Evolutionary conservation across 2,888 invertebrate genomes (phyloP), one percentile per base, ranked within the genome.

Genomic region (Chydorus sphaericus): DNA sequence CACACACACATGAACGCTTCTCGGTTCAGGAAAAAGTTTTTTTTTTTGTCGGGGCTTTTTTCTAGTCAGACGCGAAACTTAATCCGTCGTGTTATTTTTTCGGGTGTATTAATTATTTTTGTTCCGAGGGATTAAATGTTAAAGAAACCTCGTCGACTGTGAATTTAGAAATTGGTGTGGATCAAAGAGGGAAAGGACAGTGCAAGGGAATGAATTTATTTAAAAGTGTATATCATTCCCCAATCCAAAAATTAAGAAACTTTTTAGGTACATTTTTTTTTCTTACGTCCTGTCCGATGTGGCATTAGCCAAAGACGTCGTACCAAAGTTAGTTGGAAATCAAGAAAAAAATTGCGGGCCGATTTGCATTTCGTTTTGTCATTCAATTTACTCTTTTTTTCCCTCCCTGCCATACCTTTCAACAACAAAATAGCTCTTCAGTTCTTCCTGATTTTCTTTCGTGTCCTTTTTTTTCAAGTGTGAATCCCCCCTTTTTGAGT

Each of bases 211-310:
- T 44, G 14, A 44, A 11, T 44, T 44, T 44, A 44, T 44, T n/a
- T n/a, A n/a, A n/a, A n/a, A n/a, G n/a, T n/a, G n/a, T n/a, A 44
- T 44, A 44, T 28, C 44, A 44, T 44, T 44, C 44, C 44, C 44
- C 44, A 44, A 26, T 44, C 44, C 44, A 23, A 44, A 44, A 23
- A 44, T 14, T 26, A 26, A 28, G 44, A 26, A 23, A 44, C 28
- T 44, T 44, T 26, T 44, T 28, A 44, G 44, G 44, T 44, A 44
- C 44, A 44, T 26, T 23, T 44, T 44, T 39, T 44, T 44, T 14
- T n/a, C n/a, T n/a, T n/a, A n/a, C n/a, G n/a, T n/a, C n/a, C n/a
- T n/a, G n/a, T n/a, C n/a, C n/a, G n/a, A 44, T 44, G 44, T n/a
- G 44, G 44, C 44, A 44, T 18, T 23, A 44, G 44, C 44, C 44